Conservation (phyloP, 2,113 vertebrate genomes). For the Lanius collurio region DNA sequence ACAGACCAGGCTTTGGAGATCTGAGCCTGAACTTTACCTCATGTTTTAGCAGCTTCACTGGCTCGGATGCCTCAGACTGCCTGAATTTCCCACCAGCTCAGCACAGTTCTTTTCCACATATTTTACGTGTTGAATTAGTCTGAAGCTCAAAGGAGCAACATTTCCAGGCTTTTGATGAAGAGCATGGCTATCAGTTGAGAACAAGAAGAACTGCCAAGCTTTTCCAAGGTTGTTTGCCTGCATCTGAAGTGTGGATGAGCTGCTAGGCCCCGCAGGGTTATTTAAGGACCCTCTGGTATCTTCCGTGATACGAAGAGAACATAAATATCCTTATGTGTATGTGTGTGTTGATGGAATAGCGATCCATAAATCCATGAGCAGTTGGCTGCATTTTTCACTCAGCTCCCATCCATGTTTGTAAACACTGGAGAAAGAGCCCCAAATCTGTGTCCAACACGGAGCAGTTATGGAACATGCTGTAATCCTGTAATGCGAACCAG, state of each 20-base stretch:
- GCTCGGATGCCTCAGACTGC: background rate
- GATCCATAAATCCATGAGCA: slow-evolving; percentile 29
- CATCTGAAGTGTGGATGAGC: background rate
- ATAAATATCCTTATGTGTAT: background rate
- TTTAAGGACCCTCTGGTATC: background rate
- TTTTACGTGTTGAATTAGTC: slow-evolving; percentile 22
- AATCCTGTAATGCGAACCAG: slow-evolving; percentile 78
- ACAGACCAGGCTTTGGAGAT: slow-evolving; percentile 6
- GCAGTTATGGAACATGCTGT: slow-evolving; percentile 72
- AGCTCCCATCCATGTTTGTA: slow-evolving; percentile 68
- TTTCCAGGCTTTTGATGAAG: background rate
- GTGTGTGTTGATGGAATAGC: background rate
- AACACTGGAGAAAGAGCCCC: slow-evolving; percentile 69
- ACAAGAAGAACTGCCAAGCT: slow-evolving; percentile 26
- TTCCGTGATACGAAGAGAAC: background rate
- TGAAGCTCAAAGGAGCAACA: background rate
- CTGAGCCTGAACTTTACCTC: background rate
- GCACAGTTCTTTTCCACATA: background rate
- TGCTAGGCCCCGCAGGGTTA: background rate
- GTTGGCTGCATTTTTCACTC: slow-evolving; percentile 44
- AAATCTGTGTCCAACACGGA: slow-evolving; percentile 62
- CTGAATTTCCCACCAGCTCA: slow-evolving; percentile 15
- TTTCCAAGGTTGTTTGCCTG: background rate
- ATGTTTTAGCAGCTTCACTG: slow-evolving; percentile 4
- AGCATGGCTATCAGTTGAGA: background rate